Evolutionary conservation across 2,797 vertebrate genomes (phyloP), one percentile per base, ranked within the genome.

Genomic region (Pseudochaenichthys georgianus): DNA sequence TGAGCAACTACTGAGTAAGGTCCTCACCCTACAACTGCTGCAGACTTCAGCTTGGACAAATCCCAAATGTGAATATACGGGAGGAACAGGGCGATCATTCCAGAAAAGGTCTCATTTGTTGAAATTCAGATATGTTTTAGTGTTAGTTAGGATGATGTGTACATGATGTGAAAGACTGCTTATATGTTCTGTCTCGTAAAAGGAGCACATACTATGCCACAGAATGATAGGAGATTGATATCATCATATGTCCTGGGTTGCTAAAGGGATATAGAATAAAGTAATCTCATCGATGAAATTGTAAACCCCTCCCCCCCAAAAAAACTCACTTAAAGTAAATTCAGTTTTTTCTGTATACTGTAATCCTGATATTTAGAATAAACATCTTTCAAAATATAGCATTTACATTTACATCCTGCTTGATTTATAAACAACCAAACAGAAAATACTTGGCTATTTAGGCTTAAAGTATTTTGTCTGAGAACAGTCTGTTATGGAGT

Each of bases 1-100:
- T 15, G 50, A 83, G 57, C 62, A 72, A 78, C 47, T 76, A 64
- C 73, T 71, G 71, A 81, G 67, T 75, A 78, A 85, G 71, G 59
- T 81, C 59, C 57, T 72, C n/a, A 51, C 73, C 63, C 51, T 43
- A 55, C 41, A 58, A 66, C 72, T 69, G 51, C 73, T 46, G 70
- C 55, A 57, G 23, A 80, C 31, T 64, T 46, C 55, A 73, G 43
- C 52, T 48, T 52, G 47, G 42, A 71, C 60, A 61, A 71, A 79
- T 73, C 51, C 57, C 45, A 58, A 51, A 61, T 50, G 46, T 28
- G 67, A 52, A 16, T 47, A 53, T 9, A 42, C 41, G 41, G n/a
- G 34, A 38, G n/a, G 48, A 62, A 68, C 1, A 1, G 19, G 55
- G 4, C 31, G 46, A 5, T 16, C 17, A 21, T 68, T 60, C 19